Evolutionary conservation across 2,113 vertebrate species (phyloP), one percentile per base, ranked within the genome.

Genomic region (Zonotrichia leucophrys): DNA sequence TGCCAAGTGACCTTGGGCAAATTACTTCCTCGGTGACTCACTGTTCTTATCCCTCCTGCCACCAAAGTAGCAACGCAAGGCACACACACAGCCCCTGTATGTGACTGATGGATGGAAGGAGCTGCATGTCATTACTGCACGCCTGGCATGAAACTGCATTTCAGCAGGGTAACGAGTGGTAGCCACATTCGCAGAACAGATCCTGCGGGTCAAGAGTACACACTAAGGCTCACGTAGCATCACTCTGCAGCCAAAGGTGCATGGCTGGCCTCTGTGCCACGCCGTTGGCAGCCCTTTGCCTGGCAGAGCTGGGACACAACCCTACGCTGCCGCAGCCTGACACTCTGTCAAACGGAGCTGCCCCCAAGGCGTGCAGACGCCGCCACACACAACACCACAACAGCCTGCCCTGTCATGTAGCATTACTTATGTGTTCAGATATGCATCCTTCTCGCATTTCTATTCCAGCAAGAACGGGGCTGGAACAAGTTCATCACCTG

Each of bases 391-490:
- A 79, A 64, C 81, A 87, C 23, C 63, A 60, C 85, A 33, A 58
- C 90, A 93, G 93, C 95, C 92, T 93, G 93, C 90, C 92, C 95
- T 86, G 95, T 89, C 93, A 95, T 42, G 94, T 46, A 96, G 69
- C 79, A 83, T 94, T 86, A 94, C 96, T 96, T 60, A 78, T 67
- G 88, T 46, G 93, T 24, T 89, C 76, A 92, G 92, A 94, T 92
- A 96, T 75, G 95, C 90, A 89, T 95, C 94, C 94, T 92, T 92
- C 96, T 95, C 86, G 62, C 93, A 27, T 94, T 97, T 90, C 96
- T 72, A 72, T 87, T 96, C 92, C 90, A 82, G 95, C 93, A 97
- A 96, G 41, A 96, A 64, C 1, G 0, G 41, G 41, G 73, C 80
- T 33, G 37, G 93, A 85, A 86, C 85, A 49, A 93, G 83, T 78